Evolutionary conservation across 2,888 invertebrate genomes (phyloP).

Genomic region (Hypomecis atomaria): DNA sequence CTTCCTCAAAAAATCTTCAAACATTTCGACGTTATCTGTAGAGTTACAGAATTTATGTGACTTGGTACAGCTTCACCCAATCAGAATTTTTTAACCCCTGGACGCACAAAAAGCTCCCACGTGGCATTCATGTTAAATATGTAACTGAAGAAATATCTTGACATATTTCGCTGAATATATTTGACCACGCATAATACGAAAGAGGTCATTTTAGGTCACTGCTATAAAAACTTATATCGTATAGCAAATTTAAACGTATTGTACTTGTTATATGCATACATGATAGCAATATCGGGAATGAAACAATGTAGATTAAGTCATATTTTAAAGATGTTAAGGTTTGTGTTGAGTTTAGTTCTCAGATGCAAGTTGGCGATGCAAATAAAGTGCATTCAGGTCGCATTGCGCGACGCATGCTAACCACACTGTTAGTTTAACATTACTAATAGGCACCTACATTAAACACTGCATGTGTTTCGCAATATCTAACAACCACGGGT

Average conservation of each 20-base stretch:
- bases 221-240: conserved; percentile 24
- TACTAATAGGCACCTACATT: conserved; percentile 39
- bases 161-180: conserved; percentile 28
- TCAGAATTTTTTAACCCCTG: conserved; percentile 23
- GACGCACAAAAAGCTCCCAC: conserved; percentile 1
- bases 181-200: conserved; percentile 16
- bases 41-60: background rate
- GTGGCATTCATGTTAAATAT: conserved; percentile 19
- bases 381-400: conserved; percentile 55
- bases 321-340: conserved; percentile 28
- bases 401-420: conserved; percentile 49
- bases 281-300: background rate
- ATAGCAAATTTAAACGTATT: conserved; percentile 8
- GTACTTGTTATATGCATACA: conserved; percentile 13
- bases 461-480: conserved; percentile 31
- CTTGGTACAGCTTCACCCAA: conserved; percentile 6
- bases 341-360: conserved; percentile 24
- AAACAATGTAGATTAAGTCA: conserved; percentile 7
- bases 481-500: conserved; percentile 30
- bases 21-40: background rate
- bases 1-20: too few species aligned
- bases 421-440: conserved; percentile 40
- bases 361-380: conserved; percentile 47
- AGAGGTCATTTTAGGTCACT: conserved; percentile 10
- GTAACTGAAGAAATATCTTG: conserved; percentile 22